These are phyloP conservation scores for Ptychochromis oligacanthus DNA, from an alignment of 2,113 vertebrate genomes.

Conservation along the genomic window DNA sequence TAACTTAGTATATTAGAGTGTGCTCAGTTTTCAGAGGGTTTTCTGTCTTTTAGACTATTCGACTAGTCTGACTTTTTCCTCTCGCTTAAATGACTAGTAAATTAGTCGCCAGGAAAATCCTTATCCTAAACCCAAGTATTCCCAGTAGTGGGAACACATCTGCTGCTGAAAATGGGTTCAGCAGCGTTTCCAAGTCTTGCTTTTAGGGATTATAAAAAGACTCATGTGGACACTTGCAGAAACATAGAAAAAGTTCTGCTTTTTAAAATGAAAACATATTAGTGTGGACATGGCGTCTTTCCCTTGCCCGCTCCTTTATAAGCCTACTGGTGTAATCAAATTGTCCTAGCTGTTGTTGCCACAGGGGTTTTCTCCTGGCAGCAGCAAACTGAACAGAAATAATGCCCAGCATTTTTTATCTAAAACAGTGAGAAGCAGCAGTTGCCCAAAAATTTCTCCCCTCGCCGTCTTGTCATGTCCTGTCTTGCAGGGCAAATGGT, in stretches of 20 bases:
- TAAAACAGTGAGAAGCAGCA: constrained; percentile 63
- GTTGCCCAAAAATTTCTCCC: constrained; percentile 59
- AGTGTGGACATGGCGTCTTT: background rate
- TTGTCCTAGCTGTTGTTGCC: constrained; percentile 35
- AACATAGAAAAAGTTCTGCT: background rate
- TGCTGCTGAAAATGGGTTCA: background rate
- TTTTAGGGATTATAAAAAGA: background rate
- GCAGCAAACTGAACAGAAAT: constrained; percentile 34
- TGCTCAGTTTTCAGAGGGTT: too few relatives aligned
- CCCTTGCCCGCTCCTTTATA: background rate
- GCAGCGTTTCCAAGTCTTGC: background rate
- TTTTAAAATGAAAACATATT: background rate
- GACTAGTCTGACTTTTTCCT: too few relatives aligned
- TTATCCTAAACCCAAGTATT: background rate
- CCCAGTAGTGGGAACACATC: background rate
- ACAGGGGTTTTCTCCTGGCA: constrained; percentile 4
- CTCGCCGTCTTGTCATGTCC: constrained; percentile 43
- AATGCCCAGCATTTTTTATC: constrained; percentile 64
- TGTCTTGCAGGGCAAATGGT: constrained; percentile 64
- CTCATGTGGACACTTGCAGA: background rate
- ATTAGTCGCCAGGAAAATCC: too few relatives aligned
- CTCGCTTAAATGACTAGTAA: too few relatives aligned
- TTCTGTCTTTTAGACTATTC: too few relatives aligned
- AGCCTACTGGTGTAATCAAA: constrained; percentile 9
- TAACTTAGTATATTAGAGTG: too few relatives aligned